Evolutionary conservation across 2,888 invertebrate species (phyloP).

Genomic region (Euzophera pinguis): DNA sequence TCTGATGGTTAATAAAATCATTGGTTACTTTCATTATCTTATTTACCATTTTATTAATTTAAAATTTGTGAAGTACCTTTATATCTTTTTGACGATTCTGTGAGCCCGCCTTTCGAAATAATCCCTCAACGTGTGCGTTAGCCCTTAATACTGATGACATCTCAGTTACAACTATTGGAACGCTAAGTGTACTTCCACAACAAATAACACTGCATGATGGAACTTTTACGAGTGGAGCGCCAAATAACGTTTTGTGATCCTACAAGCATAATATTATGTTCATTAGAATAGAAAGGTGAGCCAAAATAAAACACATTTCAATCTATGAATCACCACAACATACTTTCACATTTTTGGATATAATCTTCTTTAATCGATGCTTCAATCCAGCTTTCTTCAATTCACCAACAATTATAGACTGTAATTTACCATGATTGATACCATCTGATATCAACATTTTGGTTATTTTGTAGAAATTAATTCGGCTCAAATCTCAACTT

Average conservation of each 20-base stretch:
- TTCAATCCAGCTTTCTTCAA: conserved; percentile 85
- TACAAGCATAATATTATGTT: conserved; percentile 27
- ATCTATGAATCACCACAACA: conserved; percentile 28
- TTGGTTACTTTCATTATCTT: too few species aligned
- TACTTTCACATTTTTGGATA: conserved; percentile 77
- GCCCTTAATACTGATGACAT: conserved; percentile 84
- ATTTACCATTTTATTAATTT: too few species aligned
- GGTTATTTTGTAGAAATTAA: conserved; percentile 35
- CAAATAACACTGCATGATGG: conserved; percentile 78
- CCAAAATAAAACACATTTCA: conserved; percentile 11
- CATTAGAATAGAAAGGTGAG: background rate
- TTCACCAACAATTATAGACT: conserved; percentile 81
- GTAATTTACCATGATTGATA: conserved; percentile 70
- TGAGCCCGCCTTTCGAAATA: conserved; percentile 94
- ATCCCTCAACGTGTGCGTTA: conserved; percentile 87
- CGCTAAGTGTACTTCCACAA: conserved; percentile 84
- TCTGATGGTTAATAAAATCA: too few species aligned
- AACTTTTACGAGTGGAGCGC: conserved; percentile 68
- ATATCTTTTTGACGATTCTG: conserved; percentile 90
- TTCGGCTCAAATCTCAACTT: conserved; percentile 22
- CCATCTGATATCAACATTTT: conserved; percentile 76
- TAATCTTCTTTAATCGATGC: conserved; percentile 83
- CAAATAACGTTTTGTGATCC: conserved; percentile 73
- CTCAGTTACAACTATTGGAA: conserved; percentile 86
- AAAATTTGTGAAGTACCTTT: conserved; percentile 67